phyloP scores from a whole-genome alignment of 2,888 invertebrate genomes.

The Chaitophorus viminalis region DNA sequence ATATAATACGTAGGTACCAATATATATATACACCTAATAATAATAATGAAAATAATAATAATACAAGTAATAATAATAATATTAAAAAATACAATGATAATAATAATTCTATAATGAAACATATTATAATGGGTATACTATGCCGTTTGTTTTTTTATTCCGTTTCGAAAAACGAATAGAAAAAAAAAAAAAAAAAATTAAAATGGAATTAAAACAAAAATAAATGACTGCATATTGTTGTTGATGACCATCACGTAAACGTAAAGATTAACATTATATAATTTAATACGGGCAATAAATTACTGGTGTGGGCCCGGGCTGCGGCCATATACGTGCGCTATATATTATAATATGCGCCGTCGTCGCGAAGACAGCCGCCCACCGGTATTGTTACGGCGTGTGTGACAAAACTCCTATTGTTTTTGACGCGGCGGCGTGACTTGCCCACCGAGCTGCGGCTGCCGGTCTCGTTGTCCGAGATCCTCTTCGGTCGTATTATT shows the following conservation, averaged over 20 bases:
- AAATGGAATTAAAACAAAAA: too few species aligned
- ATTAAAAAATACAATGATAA: neutral
- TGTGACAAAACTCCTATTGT: conserved; percentile 60
- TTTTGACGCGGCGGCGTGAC: conserved; percentile 23
- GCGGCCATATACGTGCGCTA: neutral
- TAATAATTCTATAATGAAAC: neutral
- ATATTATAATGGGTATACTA: conserved; percentile 21
- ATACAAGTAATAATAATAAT: conserved; percentile 16
- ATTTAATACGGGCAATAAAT: conserved; percentile 62
- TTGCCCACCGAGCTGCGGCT: conserved; percentile 28
- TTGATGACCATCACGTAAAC: neutral
- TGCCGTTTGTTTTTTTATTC: conserved; percentile 3
- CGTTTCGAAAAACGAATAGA: neutral
- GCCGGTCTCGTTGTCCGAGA: neutral
- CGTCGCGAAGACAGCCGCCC: conserved; percentile 55
- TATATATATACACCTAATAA: neutral
- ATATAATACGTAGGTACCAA: too few species aligned
- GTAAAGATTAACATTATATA: neutral
- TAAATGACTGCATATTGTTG: conserved; percentile 32
- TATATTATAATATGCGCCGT: conserved; percentile 15
- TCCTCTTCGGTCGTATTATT: neutral
- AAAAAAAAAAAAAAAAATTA: too few species aligned
- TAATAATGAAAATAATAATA: conserved; percentile 20
- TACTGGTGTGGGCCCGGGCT: conserved; percentile 39
- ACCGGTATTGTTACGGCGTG: conserved; percentile 52